phyloP scores from a whole-genome alignment of 2,888 invertebrate species.

The Leptinotarsa rubiginosa region DNA sequence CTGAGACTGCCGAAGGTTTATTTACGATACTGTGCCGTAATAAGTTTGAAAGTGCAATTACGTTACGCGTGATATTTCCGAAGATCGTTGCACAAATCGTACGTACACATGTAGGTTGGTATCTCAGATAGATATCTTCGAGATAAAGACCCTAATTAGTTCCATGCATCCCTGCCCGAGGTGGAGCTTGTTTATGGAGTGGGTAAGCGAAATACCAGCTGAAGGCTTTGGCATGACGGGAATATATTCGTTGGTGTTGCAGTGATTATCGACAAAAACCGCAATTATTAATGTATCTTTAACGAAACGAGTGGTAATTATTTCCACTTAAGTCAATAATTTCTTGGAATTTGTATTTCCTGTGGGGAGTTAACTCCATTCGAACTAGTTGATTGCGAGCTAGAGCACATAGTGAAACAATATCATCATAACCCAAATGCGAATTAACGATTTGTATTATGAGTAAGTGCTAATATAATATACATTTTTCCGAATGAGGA shows the following conservation, averaged over 20 bases:
- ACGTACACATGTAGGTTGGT: constrained; percentile 40
- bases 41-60: constrained; percentile 38
- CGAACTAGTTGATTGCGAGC: no score
- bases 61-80: constrained; percentile 35
- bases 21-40: constrained; percentile 27
- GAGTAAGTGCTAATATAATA: no score
- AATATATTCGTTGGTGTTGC: constrained; percentile 1
- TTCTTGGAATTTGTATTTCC: no score
- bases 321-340: no score
- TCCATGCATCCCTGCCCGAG: constrained; percentile 34
- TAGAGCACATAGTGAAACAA: no score
- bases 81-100: constrained; percentile 44
- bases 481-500: no score
- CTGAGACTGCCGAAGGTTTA: constrained; percentile 19
- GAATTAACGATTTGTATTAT: no score
- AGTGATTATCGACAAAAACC: background rate
- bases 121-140: constrained; percentile 40
- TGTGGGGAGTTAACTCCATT: no score
- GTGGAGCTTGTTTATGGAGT: constrained; percentile 25
- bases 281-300: background rate
- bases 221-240: constrained; percentile 16
- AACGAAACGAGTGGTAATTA: background rate
- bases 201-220: constrained; percentile 19
- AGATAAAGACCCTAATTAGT: constrained; percentile 46
- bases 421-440: no score